Evolutionary conservation across 2,113 vertebrate species (phyloP).

Genomic region (Chiloscyllium plagiosum): DNA sequence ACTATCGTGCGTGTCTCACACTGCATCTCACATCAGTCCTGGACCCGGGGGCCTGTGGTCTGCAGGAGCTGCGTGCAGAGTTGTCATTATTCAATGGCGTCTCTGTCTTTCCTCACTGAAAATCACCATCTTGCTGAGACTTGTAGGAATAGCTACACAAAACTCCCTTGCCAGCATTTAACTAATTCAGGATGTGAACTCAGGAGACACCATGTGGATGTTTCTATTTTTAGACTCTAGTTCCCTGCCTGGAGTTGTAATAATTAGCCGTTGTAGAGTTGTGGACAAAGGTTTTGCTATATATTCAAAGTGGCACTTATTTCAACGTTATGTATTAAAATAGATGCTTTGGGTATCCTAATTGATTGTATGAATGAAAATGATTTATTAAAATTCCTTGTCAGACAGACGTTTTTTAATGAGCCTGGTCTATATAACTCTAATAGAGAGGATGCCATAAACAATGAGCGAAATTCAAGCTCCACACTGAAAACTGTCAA

Average conservation of each 20-base stretch:
- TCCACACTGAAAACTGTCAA: not conserved
- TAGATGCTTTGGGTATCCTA: not conserved
- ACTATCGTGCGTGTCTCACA: not conserved
- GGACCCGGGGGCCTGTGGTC: not conserved
- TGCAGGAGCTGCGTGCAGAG: not conserved
- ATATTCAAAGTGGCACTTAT: not conserved
- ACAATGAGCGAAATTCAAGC: not conserved
- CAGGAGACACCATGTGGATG: not conserved
- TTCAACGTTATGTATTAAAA: not conserved
- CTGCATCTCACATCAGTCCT: not conserved
- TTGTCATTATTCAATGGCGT: not conserved
- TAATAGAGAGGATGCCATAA: not conserved
- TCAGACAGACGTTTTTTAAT: not conserved
- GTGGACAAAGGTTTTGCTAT: not conserved
- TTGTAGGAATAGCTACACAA: not conserved
- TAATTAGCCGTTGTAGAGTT: not conserved
- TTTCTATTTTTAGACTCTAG: not conserved
- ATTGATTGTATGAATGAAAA: not conserved
- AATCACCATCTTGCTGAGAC: not conserved
- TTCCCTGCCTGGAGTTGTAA: not conserved
- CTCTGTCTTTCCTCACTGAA: constrained; percentile 18
- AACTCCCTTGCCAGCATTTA: not conserved
- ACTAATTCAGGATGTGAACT: constrained; percentile 4
- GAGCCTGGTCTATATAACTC: not conserved
- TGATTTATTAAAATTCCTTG: not conserved